Evolutionary conservation across 2,113 vertebrate species (phyloP).

Genomic region (Hyperopisus bebe): DNA sequence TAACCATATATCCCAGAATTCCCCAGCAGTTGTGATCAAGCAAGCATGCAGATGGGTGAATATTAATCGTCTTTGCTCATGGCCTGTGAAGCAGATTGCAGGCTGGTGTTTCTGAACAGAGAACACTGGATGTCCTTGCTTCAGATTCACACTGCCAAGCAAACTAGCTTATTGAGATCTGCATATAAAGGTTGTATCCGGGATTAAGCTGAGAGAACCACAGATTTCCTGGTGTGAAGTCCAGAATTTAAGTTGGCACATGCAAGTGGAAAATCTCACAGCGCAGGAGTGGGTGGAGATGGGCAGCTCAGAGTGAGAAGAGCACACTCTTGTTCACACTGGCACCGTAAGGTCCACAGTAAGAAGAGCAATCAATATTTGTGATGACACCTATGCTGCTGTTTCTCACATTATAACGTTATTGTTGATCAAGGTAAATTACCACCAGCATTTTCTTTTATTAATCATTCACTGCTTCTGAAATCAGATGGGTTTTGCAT

Average conservation of each 20-base stretch:
- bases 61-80: neutral
- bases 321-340: neutral
- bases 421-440: neutral
- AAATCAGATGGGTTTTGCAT: neutral
- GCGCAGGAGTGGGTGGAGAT: neutral
- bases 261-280: neutral
- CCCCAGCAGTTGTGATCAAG: neutral
- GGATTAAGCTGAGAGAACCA: neutral
- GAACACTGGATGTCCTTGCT: neutral
- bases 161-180: neutral
- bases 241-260: neutral
- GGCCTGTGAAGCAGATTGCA: neutral
- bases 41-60: conserved; percentile 7
- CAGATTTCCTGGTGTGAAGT: neutral
- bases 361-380: neutral
- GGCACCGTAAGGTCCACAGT: neutral
- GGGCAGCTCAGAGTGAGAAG: neutral
- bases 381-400: neutral
- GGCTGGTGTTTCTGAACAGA: neutral
- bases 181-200: neutral
- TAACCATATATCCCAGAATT: neutral
- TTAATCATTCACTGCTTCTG: neutral
- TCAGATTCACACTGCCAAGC: neutral
- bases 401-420: neutral
- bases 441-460: neutral